Conservation (phyloP, 92 coral and sea anemone species). For the Porites cylindrica region DNA sequence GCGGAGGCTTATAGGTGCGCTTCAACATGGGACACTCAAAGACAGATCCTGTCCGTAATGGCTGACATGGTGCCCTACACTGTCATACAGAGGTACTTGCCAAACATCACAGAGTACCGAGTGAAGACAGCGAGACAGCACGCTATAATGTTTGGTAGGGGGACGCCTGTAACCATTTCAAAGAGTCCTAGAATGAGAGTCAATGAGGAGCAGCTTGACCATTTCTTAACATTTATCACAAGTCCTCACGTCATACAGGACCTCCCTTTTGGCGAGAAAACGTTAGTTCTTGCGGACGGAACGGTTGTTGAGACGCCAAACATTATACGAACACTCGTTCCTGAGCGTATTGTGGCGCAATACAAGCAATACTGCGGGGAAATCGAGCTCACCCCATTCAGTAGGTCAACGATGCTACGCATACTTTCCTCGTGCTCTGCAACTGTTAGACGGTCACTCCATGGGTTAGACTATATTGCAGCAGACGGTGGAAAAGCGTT, state of each 20-base stretch:
- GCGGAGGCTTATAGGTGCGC: constrained; percentile 35
- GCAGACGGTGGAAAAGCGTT: constrained; percentile 55
- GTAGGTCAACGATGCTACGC: constrained; percentile 42
- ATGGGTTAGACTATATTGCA: constrained; percentile 48
- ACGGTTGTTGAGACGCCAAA: constrained; percentile 48
- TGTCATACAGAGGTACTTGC: constrained; percentile 31
- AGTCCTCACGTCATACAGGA: constrained; percentile 60
- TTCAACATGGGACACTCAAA: constrained; percentile 33
- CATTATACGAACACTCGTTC: constrained; percentile 49
- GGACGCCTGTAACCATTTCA: constrained; percentile 41
- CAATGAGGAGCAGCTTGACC: no score
- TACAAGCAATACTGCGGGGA: constrained; percentile 53
- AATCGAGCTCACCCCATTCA: constrained; percentile 43
- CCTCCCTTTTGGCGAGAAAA: constrained; percentile 53
- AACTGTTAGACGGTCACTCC: constrained; percentile 53
- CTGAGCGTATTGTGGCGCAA: constrained; percentile 50
- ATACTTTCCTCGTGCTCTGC: constrained; percentile 54
- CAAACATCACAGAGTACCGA: constrained; percentile 45
- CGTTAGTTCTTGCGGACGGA: constrained; percentile 34
- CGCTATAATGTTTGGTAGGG: not conserved
- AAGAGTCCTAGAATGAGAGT: constrained; percentile 3
- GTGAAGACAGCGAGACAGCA: constrained; percentile 48
- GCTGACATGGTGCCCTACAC: constrained; percentile 39
- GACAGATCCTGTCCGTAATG: constrained; percentile 44
- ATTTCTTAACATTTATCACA: not conserved